Evolutionary conservation across 2,797 vertebrate genomes (phyloP).

Genomic region (Tapirus indicus): DNA sequence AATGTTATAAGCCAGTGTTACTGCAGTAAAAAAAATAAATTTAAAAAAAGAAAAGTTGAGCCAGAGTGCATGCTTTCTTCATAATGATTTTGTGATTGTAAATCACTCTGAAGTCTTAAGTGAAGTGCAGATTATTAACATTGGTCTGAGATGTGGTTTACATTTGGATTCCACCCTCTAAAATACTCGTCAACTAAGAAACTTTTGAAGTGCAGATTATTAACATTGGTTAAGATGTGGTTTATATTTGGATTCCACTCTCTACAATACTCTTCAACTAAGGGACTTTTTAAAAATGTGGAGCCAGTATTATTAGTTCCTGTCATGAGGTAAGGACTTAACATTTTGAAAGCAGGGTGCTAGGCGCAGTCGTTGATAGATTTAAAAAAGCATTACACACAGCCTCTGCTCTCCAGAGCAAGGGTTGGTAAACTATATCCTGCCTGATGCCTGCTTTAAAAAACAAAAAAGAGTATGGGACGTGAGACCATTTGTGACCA

Average conservation of each 20-base stretch:
- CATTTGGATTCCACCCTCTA: neutral
- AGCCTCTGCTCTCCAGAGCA: neutral
- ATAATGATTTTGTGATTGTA: neutral
- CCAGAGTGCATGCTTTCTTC: neutral
- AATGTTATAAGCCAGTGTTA: too few species aligned
- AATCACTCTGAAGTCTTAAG: neutral
- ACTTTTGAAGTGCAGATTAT: neutral
- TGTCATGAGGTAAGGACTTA: neutral
- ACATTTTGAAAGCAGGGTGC: neutral
- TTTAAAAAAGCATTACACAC: neutral
- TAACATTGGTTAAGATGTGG: too few species aligned
- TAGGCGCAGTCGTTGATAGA: neutral
- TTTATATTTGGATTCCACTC: too few species aligned
- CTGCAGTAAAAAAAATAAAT: too few species aligned
- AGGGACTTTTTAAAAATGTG: neutral
- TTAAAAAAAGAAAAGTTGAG: neutral
- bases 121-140: slow-evolving; percentile 22
- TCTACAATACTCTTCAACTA: too few species aligned
- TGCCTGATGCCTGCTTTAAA: slow-evolving; percentile 11
- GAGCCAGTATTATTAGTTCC: neutral
- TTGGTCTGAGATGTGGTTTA: slow-evolving; percentile 29
- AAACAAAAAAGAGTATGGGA: neutral
- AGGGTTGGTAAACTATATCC: neutral
- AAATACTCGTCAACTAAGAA: slow-evolving; percentile 34
- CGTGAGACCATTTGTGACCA: neutral